A percentile compares a stretch with the other conserved stretches of the same genome.
Conservation (phyloP, 2,797 vertebrate genomes). For the Gobio occitaniae region DNA sequence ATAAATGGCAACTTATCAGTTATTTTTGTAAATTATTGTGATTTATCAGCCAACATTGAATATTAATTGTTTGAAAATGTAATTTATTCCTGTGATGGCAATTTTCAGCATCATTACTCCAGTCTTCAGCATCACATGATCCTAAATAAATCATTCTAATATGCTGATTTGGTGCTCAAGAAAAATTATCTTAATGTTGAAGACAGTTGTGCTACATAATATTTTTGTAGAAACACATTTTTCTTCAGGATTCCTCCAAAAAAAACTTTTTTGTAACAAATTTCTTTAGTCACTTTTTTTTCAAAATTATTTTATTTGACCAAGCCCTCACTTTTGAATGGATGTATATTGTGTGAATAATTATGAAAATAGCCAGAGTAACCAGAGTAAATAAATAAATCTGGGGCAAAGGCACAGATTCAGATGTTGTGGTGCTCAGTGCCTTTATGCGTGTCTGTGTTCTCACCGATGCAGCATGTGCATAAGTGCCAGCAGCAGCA, state of each 20-base stretch:
- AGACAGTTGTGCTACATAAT: no score
- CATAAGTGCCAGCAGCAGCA: conserved; percentile 78
- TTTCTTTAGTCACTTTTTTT: background rate
- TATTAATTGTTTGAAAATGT: no score
- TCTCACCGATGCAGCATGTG: conserved; percentile 78
- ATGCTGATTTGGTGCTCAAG: no score
- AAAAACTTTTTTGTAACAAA: no score
- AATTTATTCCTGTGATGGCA: no score
- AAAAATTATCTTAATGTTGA: no score
- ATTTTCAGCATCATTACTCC: background rate
- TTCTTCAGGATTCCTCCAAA: no score
- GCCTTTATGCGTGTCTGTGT: background rate
- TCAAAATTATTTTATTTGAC: background rate
- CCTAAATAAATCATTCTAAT: no score
- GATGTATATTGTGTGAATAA: background rate
- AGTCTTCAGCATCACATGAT: no score
- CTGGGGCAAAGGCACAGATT: background rate
- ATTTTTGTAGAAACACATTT: no score
- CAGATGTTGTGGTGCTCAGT: background rate
- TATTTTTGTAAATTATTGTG: background rate
- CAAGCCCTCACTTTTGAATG: background rate
- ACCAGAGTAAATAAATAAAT: background rate
- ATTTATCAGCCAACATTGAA: background rate
- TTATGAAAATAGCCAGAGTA: background rate
- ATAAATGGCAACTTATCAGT: background rate